Evolutionary conservation across 2,888 invertebrate species (phyloP).

Genomic region (Uloborus plumipes): DNA sequence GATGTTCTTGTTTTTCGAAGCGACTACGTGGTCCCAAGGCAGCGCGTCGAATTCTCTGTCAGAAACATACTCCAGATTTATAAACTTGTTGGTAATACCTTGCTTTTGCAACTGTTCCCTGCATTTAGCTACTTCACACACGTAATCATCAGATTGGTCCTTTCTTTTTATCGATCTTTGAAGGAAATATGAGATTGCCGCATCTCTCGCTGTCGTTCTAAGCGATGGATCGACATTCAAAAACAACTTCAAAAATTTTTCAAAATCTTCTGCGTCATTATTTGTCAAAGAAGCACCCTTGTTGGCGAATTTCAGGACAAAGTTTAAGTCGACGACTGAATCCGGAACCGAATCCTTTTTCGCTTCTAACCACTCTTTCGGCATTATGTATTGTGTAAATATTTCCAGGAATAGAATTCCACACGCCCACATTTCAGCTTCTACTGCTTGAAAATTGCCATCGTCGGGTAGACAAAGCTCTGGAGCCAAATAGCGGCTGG

Average conservation of each 20-base stretch:
- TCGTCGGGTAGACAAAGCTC: slow-evolving; percentile 2
- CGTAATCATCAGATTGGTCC: background rate
- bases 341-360: background rate
- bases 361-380: background rate
- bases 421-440: slow-evolving; percentile 48
- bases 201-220: slow-evolving; percentile 16
- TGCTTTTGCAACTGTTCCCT: slow-evolving; percentile 3
- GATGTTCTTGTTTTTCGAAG: too few species aligned
- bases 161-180: background rate
- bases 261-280: background rate
- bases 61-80: slow-evolving; percentile 19
- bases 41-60: background rate
- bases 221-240: slow-evolving; percentile 8
- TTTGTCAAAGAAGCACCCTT: background rate
- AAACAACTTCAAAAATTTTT: slow-evolving; percentile 32
- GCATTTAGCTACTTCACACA: slow-evolving; percentile 4
- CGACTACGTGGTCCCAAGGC: too few species aligned
- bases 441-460: slow-evolving; percentile 15
- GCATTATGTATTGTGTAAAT: slow-evolving; percentile 21
- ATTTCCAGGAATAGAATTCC: slow-evolving; percentile 41
- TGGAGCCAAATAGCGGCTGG: slow-evolving; percentile 24
- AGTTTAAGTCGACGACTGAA: background rate
- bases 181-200: slow-evolving; percentile 18
- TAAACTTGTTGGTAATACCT: slow-evolving; percentile 15
- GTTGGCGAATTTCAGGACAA: slow-evolving; percentile 17